Evolutionary conservation across 2,113 vertebrate species (phyloP).

Genomic region (Thalassoma bifasciatum): DNA sequence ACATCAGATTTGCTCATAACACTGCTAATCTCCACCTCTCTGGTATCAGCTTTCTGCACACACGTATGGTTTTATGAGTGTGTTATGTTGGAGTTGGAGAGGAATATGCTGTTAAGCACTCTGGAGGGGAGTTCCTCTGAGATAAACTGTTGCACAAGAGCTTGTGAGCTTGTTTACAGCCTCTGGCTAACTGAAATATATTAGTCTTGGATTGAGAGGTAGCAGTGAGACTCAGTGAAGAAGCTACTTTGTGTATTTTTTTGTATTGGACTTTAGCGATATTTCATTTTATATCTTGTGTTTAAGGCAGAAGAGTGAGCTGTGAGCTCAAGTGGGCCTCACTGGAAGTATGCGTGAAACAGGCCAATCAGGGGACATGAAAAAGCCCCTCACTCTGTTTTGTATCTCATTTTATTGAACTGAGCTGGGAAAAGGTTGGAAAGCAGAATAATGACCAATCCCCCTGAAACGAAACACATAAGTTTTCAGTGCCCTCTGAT

Average conservation of each 20-base stretch:
- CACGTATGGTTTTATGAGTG: conserved; percentile 23
- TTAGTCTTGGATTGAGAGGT: background rate
- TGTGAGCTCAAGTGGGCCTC: background rate
- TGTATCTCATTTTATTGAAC: background rate
- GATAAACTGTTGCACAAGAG: conserved; percentile 47
- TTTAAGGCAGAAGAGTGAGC: background rate
- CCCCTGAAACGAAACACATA: background rate
- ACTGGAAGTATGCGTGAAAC: background rate
- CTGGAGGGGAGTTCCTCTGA: conserved; percentile 28
- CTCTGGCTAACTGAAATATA: conserved; percentile 11
- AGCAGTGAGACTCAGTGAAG: background rate
- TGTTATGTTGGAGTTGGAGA: conserved; percentile 20
- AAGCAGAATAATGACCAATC: background rate
- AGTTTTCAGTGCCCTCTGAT: background rate
- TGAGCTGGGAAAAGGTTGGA: background rate
- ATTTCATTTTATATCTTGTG: background rate
- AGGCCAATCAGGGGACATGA: conserved; percentile 11
- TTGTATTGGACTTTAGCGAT: background rate
- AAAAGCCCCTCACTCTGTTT: background rate
- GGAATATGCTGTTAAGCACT: conserved; percentile 23
- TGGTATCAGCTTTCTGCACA: conserved; percentile 19
- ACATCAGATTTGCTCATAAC: background rate
- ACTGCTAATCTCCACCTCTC: background rate
- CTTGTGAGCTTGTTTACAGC: conserved; percentile 28
- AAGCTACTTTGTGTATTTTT: background rate